Percentiles rank a stretch among this genome's conserved stretches.
phyloP scores from a whole-genome alignment of 2,113 vertebrate genomes.

The Platysteira castanea region DNA sequence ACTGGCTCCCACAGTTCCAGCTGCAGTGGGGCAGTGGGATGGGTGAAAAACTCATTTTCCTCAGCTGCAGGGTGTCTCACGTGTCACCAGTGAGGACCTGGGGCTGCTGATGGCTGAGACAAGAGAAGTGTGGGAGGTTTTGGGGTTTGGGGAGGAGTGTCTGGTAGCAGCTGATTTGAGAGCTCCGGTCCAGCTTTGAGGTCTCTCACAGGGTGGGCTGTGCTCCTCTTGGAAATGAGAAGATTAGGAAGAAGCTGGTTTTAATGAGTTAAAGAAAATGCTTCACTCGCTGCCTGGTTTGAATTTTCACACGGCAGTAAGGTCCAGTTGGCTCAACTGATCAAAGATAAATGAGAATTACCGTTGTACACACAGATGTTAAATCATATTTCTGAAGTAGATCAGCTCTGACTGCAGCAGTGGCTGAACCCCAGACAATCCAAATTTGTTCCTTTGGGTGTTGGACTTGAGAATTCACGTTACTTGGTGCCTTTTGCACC shows the following conservation, averaged over 20 bases:
- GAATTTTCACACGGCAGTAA: background rate
- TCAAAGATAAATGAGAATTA: background rate
- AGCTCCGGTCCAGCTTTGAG: background rate
- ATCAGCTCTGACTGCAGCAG: background rate
- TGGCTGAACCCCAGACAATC: background rate
- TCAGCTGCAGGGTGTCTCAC: background rate
- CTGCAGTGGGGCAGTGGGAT: background rate
- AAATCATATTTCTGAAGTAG: background rate
- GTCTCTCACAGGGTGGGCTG: background rate
- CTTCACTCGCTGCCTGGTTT: background rate
- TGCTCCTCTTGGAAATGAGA: background rate
- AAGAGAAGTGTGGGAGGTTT: accelerated
- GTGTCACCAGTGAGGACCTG: accelerated
- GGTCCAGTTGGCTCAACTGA: background rate
- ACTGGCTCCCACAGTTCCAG: background rate
- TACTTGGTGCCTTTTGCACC: background rate
- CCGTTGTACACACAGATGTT: too few relatives aligned
- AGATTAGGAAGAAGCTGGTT: background rate
- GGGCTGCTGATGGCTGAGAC: background rate
- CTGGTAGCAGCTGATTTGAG: background rate
- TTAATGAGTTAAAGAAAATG: background rate
- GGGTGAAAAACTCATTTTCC: accelerated
- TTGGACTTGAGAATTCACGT: background rate
- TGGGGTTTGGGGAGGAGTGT: background rate
- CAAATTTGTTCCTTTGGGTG: background rate